Conservation (phyloP, 2,797 vertebrate species). For the Peromyscus nudipes region DNA sequence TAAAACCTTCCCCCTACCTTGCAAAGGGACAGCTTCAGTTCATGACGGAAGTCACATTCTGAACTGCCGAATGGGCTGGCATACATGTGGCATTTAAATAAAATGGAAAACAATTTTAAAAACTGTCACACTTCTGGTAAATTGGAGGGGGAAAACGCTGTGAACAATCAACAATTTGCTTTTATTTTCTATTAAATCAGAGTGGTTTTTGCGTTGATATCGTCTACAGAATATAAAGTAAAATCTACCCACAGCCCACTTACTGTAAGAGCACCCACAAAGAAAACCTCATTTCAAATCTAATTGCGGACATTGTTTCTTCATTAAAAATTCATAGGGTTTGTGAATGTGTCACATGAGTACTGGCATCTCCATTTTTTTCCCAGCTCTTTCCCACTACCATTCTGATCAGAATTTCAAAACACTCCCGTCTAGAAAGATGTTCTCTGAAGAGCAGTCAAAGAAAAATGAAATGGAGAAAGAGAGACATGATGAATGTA, state of each 20-base stretch:
- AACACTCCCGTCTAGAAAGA: background rate
- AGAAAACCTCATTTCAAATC: slow-evolving; percentile 80
- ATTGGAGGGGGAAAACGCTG: slow-evolving; percentile 56
- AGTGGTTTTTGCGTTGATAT: slow-evolving; percentile 54
- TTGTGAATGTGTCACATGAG: slow-evolving; percentile 65
- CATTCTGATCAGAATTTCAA: slow-evolving; percentile 75
- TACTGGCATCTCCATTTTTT: slow-evolving; percentile 58
- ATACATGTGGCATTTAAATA: slow-evolving; percentile 58
- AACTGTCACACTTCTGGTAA: slow-evolving; percentile 71
- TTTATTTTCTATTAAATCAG: slow-evolving; percentile 78
- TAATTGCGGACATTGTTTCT: slow-evolving; percentile 78
- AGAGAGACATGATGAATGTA: background rate
- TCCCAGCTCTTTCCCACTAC: slow-evolving; percentile 45
- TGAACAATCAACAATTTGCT: slow-evolving; percentile 65
- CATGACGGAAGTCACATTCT: slow-evolving; percentile 30
- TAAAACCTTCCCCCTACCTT: slow-evolving; percentile 52
- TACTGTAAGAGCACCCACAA: slow-evolving; percentile 52
- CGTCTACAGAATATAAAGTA: slow-evolving; percentile 71
- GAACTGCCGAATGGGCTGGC: slow-evolving; percentile 26
- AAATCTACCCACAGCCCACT: slow-evolving; percentile 63
- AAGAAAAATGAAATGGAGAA: background rate
- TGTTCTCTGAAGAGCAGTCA: slow-evolving; percentile 50
- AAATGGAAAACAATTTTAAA: slow-evolving; percentile 67
- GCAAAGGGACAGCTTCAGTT: slow-evolving; percentile 57
- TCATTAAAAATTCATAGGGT: slow-evolving; percentile 79